A percentile compares a stretch with the other conserved stretches of the same genome.
Conservation (phyloP, 2,797 vertebrate species). For the Trachurus trachurus region DNA sequence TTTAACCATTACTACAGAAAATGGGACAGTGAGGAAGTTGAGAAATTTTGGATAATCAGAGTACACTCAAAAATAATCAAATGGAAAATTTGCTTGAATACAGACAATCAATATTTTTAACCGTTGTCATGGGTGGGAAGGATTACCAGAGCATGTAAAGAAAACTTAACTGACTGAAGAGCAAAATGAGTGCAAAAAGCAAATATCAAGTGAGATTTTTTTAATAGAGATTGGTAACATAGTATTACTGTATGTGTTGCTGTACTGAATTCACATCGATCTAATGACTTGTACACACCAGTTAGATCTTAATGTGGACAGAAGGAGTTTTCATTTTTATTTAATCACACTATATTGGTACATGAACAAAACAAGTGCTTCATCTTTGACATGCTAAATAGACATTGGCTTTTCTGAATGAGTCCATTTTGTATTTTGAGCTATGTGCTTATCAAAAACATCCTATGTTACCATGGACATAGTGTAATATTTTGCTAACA, state of each 20-base stretch:
- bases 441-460: neutral
- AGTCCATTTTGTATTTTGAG: neutral
- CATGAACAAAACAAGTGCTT: neutral
- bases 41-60: conserved; percentile 13
- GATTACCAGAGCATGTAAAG: neutral
- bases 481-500: neutral
- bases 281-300: neutral
- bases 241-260: neutral
- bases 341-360: neutral
- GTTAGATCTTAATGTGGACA: neutral
- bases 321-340: neutral
- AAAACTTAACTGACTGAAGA: neutral
- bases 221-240: neutral
- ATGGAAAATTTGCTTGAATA: neutral
- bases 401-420: neutral
- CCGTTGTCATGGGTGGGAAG: neutral
- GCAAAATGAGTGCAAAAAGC: neutral
- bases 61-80: conserved; percentile 1
- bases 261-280: neutral
- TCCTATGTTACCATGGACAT: neutral
- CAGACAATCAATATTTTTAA: neutral
- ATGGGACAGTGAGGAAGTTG: neutral
- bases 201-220: neutral
- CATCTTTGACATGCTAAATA: neutral
- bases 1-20: conserved; percentile 21